Evolutionary conservation across 2,113 vertebrate species (phyloP).

Genomic region (Ranitomeya variabilis): DNA sequence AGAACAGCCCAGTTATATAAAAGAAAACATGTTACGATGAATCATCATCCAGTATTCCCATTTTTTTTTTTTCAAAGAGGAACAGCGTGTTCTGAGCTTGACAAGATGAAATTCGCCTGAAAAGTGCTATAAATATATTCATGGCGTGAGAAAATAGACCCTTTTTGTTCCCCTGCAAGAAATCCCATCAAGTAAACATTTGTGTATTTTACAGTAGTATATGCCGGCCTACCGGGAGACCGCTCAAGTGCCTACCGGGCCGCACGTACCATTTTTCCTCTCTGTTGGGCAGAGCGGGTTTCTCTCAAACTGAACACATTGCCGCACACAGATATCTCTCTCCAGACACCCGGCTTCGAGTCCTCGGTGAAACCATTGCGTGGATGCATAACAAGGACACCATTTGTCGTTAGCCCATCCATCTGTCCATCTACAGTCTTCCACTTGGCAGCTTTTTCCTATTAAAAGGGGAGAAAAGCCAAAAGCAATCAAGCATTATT

Average conservation of each 20-base stretch:
- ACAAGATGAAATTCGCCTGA: constrained; percentile 43
- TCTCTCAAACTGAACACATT: constrained; percentile 95
- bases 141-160: constrained; percentile 36
- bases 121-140: constrained; percentile 50
- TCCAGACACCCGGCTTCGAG: constrained; percentile 96
- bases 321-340: constrained; percentile 97
- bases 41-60: constrained; percentile 48
- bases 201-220: not conserved
- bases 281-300: constrained; percentile 94
- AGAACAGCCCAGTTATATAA: constrained; percentile 51
- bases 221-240: not conserved
- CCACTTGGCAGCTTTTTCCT: constrained; percentile 99
- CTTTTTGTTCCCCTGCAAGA: not conserved
- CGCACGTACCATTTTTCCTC: constrained; percentile 92
- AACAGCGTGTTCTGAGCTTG: constrained; percentile 48
- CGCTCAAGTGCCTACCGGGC: not conserved
- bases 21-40: constrained; percentile 56
- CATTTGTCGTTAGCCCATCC: constrained; percentile 97
- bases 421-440: constrained; percentile 93
- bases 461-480: constrained; percentile 50
- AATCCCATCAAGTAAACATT: constrained; percentile 25
- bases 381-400: constrained; percentile 97
- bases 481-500: not conserved
- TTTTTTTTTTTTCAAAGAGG: constrained; percentile 31
- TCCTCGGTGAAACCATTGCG: constrained; percentile 94